A percentile compares a stretch with the other conserved stretches of the same genome.
phyloP scores from a whole-genome alignment of 2,888 invertebrate species.

The Prosopocoilus inquinatus region DNA sequence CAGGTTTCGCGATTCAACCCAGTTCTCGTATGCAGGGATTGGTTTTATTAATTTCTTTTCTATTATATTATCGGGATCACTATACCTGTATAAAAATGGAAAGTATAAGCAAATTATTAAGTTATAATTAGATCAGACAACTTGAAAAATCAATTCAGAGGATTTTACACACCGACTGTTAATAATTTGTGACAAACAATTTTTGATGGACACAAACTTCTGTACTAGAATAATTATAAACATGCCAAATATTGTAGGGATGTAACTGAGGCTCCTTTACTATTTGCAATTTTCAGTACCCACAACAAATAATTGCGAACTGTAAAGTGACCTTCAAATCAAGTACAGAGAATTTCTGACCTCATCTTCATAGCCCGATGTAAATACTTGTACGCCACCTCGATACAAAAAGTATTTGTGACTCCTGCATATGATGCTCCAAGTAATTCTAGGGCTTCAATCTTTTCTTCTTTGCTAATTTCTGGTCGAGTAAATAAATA shows the following conservation, averaged over 20 bases:
- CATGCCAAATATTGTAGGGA: too few species aligned
- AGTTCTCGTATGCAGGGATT: constrained; percentile 82
- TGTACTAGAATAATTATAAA: too few species aligned
- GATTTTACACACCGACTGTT: too few species aligned
- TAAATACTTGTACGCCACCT: constrained; percentile 75
- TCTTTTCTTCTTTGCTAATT: constrained; percentile 67
- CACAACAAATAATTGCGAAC: too few species aligned
- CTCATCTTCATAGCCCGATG: constrained; percentile 77
- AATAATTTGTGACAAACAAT: too few species aligned
- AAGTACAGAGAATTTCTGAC: constrained; percentile 45
- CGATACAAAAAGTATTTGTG: constrained; percentile 81
- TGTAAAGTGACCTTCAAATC: neutral
- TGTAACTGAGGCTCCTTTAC: too few species aligned
- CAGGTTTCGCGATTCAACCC: constrained; percentile 75
- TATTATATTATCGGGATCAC: constrained; percentile 59
- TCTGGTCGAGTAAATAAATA: constrained; percentile 62
- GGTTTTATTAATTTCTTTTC: constrained; percentile 66
- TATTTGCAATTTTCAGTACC: too few species aligned
- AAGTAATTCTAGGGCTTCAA: constrained; percentile 82
- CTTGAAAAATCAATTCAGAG: neutral
- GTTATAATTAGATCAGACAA: too few species aligned
- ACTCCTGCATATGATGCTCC: constrained; percentile 94
- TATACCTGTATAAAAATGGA: constrained; percentile 58
- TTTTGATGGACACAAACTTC: too few species aligned
- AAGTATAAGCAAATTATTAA: too few species aligned